Base-by-base conservation (phyloP, 2,113 vertebrate species). In the Xenopus borealis region DNA sequence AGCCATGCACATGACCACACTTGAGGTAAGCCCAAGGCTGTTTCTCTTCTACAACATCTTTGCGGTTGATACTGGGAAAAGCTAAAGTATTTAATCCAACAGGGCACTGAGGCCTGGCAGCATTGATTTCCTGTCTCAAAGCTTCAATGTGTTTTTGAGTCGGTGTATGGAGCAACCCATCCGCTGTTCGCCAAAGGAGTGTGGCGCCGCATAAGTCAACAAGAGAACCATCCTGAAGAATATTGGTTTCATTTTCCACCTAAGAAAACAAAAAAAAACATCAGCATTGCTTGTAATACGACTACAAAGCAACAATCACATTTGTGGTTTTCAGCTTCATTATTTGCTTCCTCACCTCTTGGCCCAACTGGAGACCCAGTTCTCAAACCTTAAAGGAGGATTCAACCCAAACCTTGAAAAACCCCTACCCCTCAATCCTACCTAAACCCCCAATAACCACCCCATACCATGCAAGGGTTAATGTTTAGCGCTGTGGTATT, bases 71-170 rank as follows among this genome's bases (percentile, higher is more conserved):
- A 90, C 96, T 98, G 88, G 97, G 97, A 78, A 99, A 98, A 10
- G 95, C 97, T 50, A 99, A 80, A 1, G 97, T 98, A 88, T 98
- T 99, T 52, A 99, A 89, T 23, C 97, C 96, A 10, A 99, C 96
- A 0, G 97, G 97, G 57, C 97, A 99, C 91, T 99, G 97, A 0
- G 97, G 97, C 3, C 97, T 81, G 0, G 94, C 95, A 0, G 97
- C 97, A 0, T 99, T 99, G 77, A 99, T 96, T 88, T 99, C 97
- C 89, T 97, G 97, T 16, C 97, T 88, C 62, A 99, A 90, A 0
- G 97, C 97, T 83, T 99, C 97, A 30, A 99, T 95, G 85, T 99
- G 97, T 30, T 98, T 98, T 87, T 98, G 95, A 0, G 97, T 99
- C 0, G 97, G 97, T 0, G 97, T 90, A 79, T 96, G 97, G 17